Base-by-base conservation (phyloP, 2,888 invertebrate genomes). In the Rhagium mordax region DNA sequence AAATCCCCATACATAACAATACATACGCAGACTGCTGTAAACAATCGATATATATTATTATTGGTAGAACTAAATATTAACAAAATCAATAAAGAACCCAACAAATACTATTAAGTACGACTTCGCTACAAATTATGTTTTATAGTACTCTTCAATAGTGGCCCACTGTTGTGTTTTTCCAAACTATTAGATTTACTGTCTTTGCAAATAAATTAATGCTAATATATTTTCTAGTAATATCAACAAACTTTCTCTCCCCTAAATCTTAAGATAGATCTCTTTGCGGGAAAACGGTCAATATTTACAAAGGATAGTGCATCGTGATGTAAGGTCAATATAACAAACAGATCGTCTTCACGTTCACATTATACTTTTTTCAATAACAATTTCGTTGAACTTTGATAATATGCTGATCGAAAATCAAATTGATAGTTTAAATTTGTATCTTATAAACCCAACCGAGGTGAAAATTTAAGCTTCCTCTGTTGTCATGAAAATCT, bases 141-240 rank as follows among this genome's bases (percentile, higher is more conserved):
- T 18, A 20, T 51, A 10, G 10, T 20, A 20, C 13, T 51, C 3
- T 20, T 51, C 8, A 33, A 33, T 33, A 8, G 1, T 13, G 10
- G 13, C 10, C 51, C 18, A 7, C 5, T 5, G 20, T 15, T 10
- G 27, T 51, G 8, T 61, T 65, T 59, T 59, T 18, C 21, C 33
- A 20, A 21, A 65, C 62, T 68, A 64, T 72, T 66, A 64, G 68
- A 61, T 68, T 72, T 24, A 55, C 48, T 57, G 29, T 62, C 57
- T 68, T 68, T 55, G 61, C 72, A 72, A 68, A 72, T 68, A 68
- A 68, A 64, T 72, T 64, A 41, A 57, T 53, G 72, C 27, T 55
- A 68, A 59, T 61, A 68, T 72, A 72, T 62, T 68, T 57, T 49
- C 55, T 48, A 13, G 51, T 33, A 55, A 51, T 57, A 68, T 59